Evolutionary conservation across 2,888 invertebrate genomes (phyloP), one percentile per base, ranked within the genome.

Genomic region (Eupelmus urozonus): DNA sequence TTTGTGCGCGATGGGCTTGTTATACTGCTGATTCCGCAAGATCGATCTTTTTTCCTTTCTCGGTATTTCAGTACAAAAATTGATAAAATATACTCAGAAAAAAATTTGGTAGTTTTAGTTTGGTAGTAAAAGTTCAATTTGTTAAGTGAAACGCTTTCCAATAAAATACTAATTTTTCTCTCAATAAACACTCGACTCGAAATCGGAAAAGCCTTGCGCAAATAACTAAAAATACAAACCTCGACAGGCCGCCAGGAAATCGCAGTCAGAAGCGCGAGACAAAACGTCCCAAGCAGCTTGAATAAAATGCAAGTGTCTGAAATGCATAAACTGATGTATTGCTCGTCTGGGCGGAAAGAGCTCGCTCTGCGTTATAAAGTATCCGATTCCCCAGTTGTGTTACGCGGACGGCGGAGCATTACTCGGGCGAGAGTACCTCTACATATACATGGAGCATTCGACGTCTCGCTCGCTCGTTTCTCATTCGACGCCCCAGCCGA

Each of bases 401-500:
- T 75, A 53, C 34, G 53, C 76, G 62, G 55, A 55, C 51, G 69
- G 60, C 55, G 60, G 63, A 60, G 25, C 34, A 49, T 9, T 7
- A 7, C n/a, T 42, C 55, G 23, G 9, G 13, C 60, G 60, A 4
- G 29, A 34, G 57, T 57, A 42, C 29, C 49, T 18, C 9, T 34
- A 45, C 20, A 45, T 45, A 29, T 67, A 67, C 34, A 67, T 55
- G 13, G 66, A 66, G 40, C 40, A 25, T 66, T 74, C 75, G 69
- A 70, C 69, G 76, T 69, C 76, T 70, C 55, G 62, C n/a, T n/a
- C n/a, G 34, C 62, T 69, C 76, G 76, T 76, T 69, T 76, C 76
- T 69, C 76, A 76, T 76, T 76, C 76, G 63, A 18, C 67, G 67
- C 13, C 42, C 69, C 63, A 62, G 69, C 63, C 76, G 76, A 63